Conservation (phyloP, 2,113 vertebrate species). For the Menura novaehollandiae region DNA sequence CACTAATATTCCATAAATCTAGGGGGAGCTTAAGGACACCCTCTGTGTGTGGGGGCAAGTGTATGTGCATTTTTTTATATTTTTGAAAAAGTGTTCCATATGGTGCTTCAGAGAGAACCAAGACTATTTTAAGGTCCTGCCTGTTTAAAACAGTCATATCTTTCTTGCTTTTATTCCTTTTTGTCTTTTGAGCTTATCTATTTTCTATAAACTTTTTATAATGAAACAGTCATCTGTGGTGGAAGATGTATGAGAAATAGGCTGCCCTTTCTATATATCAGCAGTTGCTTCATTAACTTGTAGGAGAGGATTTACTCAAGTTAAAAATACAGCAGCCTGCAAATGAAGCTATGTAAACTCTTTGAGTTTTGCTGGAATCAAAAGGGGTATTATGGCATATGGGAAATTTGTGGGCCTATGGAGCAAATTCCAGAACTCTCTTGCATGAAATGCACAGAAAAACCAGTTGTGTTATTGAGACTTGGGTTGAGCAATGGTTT, state of each 20-base stretch:
- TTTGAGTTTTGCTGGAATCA: background rate
- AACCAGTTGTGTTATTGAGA: background rate
- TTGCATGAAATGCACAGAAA: background rate
- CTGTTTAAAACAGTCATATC: background rate
- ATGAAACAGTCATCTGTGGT: background rate
- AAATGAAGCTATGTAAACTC: background rate
- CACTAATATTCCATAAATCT: background rate
- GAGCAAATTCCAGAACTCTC: background rate
- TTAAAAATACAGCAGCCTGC: background rate
- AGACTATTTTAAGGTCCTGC: background rate
- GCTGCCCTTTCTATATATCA: background rate
- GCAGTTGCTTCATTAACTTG: background rate
- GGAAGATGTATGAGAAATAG: background rate
- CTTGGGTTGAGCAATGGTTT: background rate
- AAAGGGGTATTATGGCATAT: rapidly evolving
- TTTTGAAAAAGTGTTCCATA: background rate
- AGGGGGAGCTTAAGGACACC: background rate
- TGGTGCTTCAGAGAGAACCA: background rate
- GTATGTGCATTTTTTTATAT: background rate
- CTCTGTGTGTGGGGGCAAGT: too few species aligned
- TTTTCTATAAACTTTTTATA: background rate
- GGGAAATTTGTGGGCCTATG: background rate
- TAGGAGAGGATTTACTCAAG: background rate
- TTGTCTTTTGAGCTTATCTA: background rate
- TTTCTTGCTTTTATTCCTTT: background rate